These are phyloP conservation scores for Emydocephalus ijimae DNA, from an alignment of 2,113 vertebrate species.

Conservation along the genomic window DNA sequence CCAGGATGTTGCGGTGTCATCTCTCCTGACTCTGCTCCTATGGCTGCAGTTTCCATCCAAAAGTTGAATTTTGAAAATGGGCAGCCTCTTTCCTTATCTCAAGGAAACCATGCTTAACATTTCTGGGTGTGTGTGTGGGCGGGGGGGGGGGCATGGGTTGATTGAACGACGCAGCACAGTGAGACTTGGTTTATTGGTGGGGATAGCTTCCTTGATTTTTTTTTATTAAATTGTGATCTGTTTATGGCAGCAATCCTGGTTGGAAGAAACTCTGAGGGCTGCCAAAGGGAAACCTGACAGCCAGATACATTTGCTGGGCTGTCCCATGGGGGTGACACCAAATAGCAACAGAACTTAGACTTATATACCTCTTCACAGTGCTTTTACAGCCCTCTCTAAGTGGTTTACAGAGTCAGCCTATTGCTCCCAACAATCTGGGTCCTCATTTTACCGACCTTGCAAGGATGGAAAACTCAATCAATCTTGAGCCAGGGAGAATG, in stretches of 20 bases:
- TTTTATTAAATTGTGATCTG: background rate
- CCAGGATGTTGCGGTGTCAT: background rate
- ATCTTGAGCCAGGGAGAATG: no score
- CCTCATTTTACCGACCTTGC: no score
- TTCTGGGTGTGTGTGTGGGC: background rate
- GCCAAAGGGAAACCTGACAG: background rate
- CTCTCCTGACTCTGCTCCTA: background rate
- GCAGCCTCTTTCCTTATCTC: background rate
- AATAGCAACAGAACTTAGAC: background rate
- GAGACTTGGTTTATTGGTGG: background rate
- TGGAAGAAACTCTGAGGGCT: background rate
- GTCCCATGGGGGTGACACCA: background rate
- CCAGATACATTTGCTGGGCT: background rate
- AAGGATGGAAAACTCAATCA: no score
- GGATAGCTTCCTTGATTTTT: background rate
- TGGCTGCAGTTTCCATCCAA: background rate
- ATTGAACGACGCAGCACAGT: background rate
- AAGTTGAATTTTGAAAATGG: background rate
- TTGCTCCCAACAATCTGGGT: no score
- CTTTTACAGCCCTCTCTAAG: no score
- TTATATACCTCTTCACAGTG: no score
- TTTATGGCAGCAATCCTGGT: background rate
- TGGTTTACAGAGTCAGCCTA: no score
- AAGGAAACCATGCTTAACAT: background rate
- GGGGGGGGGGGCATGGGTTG: background rate